Evolutionary conservation across 2,888 invertebrate species (phyloP).

Genomic region (Protodeltote pygarga): DNA sequence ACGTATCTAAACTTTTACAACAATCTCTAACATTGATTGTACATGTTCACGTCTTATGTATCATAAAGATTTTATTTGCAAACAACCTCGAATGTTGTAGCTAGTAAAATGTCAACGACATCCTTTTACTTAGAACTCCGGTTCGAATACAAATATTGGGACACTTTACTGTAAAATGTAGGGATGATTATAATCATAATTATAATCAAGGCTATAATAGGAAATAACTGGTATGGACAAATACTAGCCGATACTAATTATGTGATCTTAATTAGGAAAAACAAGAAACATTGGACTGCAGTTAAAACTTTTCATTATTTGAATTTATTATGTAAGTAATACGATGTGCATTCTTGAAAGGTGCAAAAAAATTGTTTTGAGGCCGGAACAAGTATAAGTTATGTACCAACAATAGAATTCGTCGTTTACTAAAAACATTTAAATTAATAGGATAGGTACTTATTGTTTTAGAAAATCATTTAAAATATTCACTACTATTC

Average conservation of each 20-base stretch:
- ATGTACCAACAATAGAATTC: not conserved
- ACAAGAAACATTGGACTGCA: no score
- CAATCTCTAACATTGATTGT: no score
- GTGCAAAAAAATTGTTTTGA: constrained; percentile 1
- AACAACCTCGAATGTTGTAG: constrained; percentile 4
- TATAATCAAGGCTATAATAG: no score
- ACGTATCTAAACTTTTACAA: constrained; percentile 28
- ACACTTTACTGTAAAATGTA: no score
- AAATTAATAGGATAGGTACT: not conserved
- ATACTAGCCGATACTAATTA: no score
- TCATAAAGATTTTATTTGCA: constrained; percentile 14
- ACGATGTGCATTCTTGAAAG: constrained; percentile 14
- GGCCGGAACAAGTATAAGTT: not conserved
- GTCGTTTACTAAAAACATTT: constrained; percentile 1
- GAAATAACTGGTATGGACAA: no score
- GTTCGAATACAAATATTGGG: constrained; percentile 6
- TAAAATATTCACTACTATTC: constrained; percentile 11
- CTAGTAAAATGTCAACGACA: constrained; percentile 3
- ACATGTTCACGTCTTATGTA: no score
- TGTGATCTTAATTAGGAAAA: no score
- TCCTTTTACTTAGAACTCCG: not conserved
- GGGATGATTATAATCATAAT: no score
- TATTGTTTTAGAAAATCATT: not conserved
- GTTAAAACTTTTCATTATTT: no score
- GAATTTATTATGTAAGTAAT: no score